These are phyloP conservation scores for Percina caprodes DNA, from an alignment of 2,113 vertebrate species.

Conservation along the genomic window DNA sequence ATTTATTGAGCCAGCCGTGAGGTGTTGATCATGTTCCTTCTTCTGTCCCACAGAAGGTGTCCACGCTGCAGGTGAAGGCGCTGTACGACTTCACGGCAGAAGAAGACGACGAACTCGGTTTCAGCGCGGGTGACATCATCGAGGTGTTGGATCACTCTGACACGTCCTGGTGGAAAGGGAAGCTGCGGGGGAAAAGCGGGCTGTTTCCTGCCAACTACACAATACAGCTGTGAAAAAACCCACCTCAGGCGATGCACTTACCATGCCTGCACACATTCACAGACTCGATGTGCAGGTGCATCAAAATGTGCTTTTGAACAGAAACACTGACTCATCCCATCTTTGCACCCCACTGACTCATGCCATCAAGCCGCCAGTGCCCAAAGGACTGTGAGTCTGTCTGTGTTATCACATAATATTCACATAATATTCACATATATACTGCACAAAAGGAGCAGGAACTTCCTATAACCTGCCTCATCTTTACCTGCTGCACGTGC, in stretches of 20 bases:
- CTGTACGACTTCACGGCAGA: conserved; percentile 91
- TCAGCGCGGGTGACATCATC: conserved; percentile 88
- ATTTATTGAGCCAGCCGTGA: no score
- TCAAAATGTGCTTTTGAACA: not conserved
- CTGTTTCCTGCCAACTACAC: conserved; percentile 96
- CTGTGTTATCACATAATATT: not conserved
- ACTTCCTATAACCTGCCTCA: not conserved
- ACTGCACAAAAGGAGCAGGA: not conserved
- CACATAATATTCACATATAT: not conserved
- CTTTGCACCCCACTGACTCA: not conserved
- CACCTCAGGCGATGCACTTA: not conserved
- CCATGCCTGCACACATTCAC: not conserved
- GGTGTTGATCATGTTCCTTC: not conserved
- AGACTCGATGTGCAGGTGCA: conserved; percentile 13
- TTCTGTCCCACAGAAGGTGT: conserved; percentile 51
- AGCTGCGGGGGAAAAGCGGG: conserved; percentile 86
- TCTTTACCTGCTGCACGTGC: conserved; percentile 11
- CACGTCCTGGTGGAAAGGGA: conserved; percentile 92
- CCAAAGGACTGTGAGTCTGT: conserved; percentile 3
- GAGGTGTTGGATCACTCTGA: conserved; percentile 93
- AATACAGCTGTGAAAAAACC: conserved; percentile 54
- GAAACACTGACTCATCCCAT: conserved; percentile 26
- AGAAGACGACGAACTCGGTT: conserved; percentile 92
- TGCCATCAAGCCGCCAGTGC: not conserved
- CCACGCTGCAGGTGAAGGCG: conserved; percentile 84